Conservation (phyloP, 2,888 invertebrate species). For the Lordiphosa fenestrarum region DNA sequence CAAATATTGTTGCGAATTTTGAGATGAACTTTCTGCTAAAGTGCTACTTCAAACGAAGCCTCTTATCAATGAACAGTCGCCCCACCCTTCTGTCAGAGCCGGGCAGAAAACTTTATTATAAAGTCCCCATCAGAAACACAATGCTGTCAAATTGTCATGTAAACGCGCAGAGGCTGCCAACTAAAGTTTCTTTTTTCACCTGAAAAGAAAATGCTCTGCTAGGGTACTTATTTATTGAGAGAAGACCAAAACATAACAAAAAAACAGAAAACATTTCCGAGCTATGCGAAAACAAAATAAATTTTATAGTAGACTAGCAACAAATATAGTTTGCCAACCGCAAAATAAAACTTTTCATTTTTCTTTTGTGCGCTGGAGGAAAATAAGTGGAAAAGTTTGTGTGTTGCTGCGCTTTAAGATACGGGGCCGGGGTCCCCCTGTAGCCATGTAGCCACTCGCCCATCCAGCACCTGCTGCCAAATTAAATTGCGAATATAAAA, state of each 20-base stretch:
- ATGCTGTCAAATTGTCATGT: constrained; percentile 65
- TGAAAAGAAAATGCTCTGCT: constrained; percentile 21
- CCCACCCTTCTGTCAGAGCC: too few relatives aligned
- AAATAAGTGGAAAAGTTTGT: constrained; percentile 66
- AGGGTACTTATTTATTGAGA: constrained; percentile 66
- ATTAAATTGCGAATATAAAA: constrained; percentile 50
- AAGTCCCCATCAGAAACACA: constrained; percentile 12
- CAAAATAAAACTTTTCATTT: constrained; percentile 29
- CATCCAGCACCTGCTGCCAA: constrained; percentile 63
- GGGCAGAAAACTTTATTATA: too few relatives aligned
- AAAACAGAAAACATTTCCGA: constrained; percentile 22
- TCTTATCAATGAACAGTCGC: too few relatives aligned
- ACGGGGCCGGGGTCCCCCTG: constrained; percentile 15
- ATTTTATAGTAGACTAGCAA: constrained; percentile 48
- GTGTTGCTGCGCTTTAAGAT: constrained; percentile 47
- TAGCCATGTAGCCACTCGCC: constrained; percentile 1
- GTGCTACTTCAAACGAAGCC: too few relatives aligned
- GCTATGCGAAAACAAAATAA: constrained; percentile 67
- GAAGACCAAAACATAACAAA: constrained; percentile 14
- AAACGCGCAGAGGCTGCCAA: constrained; percentile 42
- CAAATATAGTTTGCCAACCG: constrained; percentile 22
- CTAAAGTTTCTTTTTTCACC: constrained; percentile 27
- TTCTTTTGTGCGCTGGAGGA: constrained; percentile 27
- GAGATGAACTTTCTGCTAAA: too few relatives aligned
- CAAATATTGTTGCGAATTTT: too few relatives aligned